phyloP scores from a whole-genome alignment of 1,140 invertebrate genomes.

The Aricia agestis region DNA sequence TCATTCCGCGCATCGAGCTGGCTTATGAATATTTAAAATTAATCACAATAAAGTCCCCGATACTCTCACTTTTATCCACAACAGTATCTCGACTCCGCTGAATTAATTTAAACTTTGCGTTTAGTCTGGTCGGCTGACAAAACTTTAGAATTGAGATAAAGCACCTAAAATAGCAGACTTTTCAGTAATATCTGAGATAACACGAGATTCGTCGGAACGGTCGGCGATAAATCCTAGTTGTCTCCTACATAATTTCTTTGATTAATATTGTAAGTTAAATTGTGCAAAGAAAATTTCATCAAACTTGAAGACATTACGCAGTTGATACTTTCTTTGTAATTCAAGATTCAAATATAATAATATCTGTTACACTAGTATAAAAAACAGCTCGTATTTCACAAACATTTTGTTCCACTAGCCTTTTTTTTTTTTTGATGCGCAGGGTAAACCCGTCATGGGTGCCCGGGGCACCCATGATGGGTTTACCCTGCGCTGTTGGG shows the following conservation, averaged over 20 bases:
- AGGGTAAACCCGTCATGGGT: too few species aligned
- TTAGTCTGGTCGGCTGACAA: constrained; percentile 67
- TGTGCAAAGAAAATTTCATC: constrained; percentile 5
- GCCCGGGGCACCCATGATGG: too few species aligned
- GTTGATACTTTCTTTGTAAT: background rate
- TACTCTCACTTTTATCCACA: constrained; percentile 36
- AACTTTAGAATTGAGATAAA: constrained; percentile 66
- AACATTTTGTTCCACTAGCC: too few species aligned
- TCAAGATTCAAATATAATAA: too few species aligned
- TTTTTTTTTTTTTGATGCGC: too few species aligned
- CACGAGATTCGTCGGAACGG: constrained; percentile 32
- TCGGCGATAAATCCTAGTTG: constrained; percentile 13
- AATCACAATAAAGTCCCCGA: constrained; percentile 35
- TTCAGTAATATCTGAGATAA: constrained; percentile 52
- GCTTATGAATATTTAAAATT: constrained; percentile 37
- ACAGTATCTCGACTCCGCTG: constrained; percentile 46
- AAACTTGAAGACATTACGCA: background rate
- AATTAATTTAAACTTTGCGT: constrained; percentile 73
- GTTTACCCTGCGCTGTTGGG: too few species aligned
- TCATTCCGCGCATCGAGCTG: constrained; percentile 24
- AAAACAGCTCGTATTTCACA: too few species aligned
- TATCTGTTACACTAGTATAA: too few species aligned
- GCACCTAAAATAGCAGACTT: constrained; percentile 60
- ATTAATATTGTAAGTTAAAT: constrained; percentile 4
- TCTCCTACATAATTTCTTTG: constrained; percentile 11